Conservation (phyloP, 2,888 invertebrate genomes). For the Polydrusus cervinus region DNA sequence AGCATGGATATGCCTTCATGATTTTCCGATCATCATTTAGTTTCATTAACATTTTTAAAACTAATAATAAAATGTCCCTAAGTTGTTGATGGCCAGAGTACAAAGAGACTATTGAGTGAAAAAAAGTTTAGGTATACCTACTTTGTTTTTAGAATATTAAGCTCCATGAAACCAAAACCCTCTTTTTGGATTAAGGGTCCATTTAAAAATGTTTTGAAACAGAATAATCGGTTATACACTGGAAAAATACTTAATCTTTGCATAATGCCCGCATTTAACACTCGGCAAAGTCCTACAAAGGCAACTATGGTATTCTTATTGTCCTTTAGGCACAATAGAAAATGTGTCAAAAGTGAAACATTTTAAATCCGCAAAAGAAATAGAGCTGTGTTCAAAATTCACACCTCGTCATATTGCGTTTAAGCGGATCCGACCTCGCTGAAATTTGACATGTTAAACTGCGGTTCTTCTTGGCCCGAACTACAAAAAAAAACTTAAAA, state of each 20-base stretch:
- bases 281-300: slow-evolving; percentile 34
- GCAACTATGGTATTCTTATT: slow-evolving; percentile 16
- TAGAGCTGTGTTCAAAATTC: slow-evolving; percentile 21
- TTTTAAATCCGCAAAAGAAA: neutral
- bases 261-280: slow-evolving; percentile 42
- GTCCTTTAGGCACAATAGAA: slow-evolving; percentile 29
- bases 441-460: too few relatives aligned
- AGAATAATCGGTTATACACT: slow-evolving; percentile 25
- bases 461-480: too few relatives aligned
- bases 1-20: too few relatives aligned
- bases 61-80: too few relatives aligned
- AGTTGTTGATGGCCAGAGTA: too few relatives aligned
- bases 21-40: too few relatives aligned
- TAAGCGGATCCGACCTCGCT: too few relatives aligned
- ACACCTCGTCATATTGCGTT: too few relatives aligned
- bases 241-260: slow-evolving; percentile 46
- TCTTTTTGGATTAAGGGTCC: slow-evolving; percentile 13
- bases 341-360: slow-evolving; percentile 28
- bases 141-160: slow-evolving; percentile 4
- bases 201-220: slow-evolving; percentile 16
- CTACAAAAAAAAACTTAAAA: too few relatives aligned
- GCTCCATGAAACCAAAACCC: neutral
- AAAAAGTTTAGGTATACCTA: slow-evolving; percentile 1
- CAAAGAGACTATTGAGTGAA: neutral
- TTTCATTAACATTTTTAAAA: too few relatives aligned